Conservation (phyloP, 2,797 vertebrate genomes). For the Cyclopterus lumpus region DNA sequence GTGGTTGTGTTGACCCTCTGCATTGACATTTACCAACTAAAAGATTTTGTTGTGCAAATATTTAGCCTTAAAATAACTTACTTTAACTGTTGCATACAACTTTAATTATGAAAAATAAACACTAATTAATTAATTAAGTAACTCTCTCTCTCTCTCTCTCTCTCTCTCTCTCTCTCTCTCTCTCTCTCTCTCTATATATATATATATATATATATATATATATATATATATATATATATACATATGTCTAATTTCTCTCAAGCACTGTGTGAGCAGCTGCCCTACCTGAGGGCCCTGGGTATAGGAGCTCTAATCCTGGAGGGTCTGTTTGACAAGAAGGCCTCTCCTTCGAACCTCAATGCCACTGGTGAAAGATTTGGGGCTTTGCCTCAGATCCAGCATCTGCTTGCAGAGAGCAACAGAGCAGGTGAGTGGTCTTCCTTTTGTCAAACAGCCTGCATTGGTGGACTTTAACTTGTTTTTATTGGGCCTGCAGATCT, state of each 20-base stretch:
- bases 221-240: too few relatives aligned
- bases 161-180: too few relatives aligned
- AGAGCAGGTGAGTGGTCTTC: slow-evolving; percentile 64
- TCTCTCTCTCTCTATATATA: too few relatives aligned
- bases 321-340: slow-evolving; percentile 65
- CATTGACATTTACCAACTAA: neutral
- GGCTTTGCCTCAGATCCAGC: slow-evolving; percentile 68
- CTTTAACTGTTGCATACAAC: neutral
- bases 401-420: slow-evolving; percentile 75
- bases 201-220: too few relatives aligned
- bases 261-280: slow-evolving; percentile 77
- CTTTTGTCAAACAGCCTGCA: neutral
- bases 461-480: too few relatives aligned
- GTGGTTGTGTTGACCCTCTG: neutral
- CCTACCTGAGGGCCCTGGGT: slow-evolving; percentile 76
- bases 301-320: slow-evolving; percentile 80
- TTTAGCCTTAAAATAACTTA: neutral
- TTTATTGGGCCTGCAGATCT: slow-evolving; percentile 66
- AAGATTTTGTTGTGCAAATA: neutral
- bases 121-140: too few relatives aligned
- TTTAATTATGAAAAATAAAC: neutral
- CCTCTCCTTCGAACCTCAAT: slow-evolving; percentile 59
- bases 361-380: slow-evolving; percentile 34
- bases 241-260: neutral
- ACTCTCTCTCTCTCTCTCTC: too few relatives aligned